Evolutionary conservation across 2,797 vertebrate genomes (phyloP).

Genomic region (Enteromius paludinosus): DNA sequence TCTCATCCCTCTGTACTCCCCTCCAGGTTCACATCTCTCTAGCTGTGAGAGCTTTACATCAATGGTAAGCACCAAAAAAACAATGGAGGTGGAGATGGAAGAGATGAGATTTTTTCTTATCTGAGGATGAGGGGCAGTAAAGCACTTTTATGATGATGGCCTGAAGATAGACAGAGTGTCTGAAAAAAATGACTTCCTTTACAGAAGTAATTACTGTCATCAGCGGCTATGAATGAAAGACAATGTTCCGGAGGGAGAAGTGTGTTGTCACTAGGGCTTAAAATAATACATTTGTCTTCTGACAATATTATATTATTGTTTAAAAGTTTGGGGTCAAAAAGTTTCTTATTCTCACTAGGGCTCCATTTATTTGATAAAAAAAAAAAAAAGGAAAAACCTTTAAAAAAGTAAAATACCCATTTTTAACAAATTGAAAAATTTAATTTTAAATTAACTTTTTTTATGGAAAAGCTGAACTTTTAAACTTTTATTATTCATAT

Average conservation of each 20-base stretch:
- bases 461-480: not conserved
- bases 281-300: not conserved
- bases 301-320: not conserved
- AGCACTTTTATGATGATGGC: constrained; percentile 48
- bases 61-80: constrained; percentile 23
- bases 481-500: not conserved
- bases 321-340: not conserved
- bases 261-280: not conserved
- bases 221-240: constrained; percentile 33
- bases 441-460: too few relatives aligned
- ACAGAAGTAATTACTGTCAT: constrained; percentile 43
- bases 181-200: constrained; percentile 39
- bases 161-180: constrained; percentile 43
- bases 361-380: not conserved
- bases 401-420: not conserved
- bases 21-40: constrained; percentile 40
- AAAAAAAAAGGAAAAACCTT: too few relatives aligned
- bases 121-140: constrained; percentile 20
- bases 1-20: constrained; percentile 26
- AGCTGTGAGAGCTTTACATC: constrained; percentile 30
- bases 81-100: constrained; percentile 40
- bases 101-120: constrained; percentile 32
- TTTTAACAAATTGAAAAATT: too few relatives aligned
- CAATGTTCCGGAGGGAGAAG: constrained; percentile 5
- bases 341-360: not conserved